Conservation (phyloP, 2,797 vertebrate genomes). For the Synaphobranchus kaupii region DNA sequence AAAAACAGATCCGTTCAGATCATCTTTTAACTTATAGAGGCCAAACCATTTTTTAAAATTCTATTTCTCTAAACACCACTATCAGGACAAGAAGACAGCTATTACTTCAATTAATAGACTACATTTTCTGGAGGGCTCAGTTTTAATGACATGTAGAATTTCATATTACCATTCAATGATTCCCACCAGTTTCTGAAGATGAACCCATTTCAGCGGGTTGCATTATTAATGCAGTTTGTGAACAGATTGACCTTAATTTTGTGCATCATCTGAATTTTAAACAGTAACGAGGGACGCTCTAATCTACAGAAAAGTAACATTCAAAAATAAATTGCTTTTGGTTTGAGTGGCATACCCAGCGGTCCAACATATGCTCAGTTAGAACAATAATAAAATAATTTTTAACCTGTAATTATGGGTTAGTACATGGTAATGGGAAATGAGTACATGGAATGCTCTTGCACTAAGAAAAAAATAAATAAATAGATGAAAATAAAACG, state of each 20-base stretch:
- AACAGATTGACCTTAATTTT: constrained; percentile 56
- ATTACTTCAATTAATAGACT: not conserved
- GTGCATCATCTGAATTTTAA: constrained; percentile 55
- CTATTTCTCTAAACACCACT: constrained; percentile 35
- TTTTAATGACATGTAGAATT: constrained; percentile 44
- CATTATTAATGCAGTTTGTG: constrained; percentile 57
- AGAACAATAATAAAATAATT: constrained; percentile 52
- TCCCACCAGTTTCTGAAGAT: constrained; percentile 50
- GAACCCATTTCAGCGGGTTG: constrained; percentile 66
- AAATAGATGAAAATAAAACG: constrained; percentile 52
- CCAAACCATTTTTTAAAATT: constrained; percentile 66
- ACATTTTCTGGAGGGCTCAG: constrained; percentile 22
- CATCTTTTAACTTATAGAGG: constrained; percentile 46
- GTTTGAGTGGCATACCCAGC: constrained; percentile 55
- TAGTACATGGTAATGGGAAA: constrained; percentile 40
- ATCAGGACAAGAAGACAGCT: constrained; percentile 17
- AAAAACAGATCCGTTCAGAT: constrained; percentile 68
- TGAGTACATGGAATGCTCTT: constrained; percentile 62
- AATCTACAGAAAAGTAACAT: constrained; percentile 64
- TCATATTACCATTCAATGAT: constrained; percentile 42
- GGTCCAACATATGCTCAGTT: constrained; percentile 56
- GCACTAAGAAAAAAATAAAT: constrained; percentile 58
- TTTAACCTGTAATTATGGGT: constrained; percentile 50
- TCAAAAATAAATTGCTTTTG: constrained; percentile 55
- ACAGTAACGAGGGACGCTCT: constrained; percentile 60